phyloP scores from a whole-genome alignment of 2,113 vertebrate species.

The Anarrhichthys ocellatus region DNA sequence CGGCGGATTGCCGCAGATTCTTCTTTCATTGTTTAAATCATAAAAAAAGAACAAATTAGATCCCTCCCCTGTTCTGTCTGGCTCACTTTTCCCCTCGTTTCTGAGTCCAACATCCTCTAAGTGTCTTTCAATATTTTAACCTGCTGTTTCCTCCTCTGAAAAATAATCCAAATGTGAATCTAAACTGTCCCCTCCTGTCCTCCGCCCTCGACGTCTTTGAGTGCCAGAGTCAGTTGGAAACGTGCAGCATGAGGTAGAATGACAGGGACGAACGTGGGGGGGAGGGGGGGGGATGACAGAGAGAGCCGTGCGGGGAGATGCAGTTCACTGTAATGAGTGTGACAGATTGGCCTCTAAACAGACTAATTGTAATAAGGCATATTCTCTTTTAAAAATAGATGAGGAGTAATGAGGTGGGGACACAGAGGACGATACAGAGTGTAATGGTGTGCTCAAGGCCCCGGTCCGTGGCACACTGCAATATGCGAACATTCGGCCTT shows the following conservation, averaged over 20 bases:
- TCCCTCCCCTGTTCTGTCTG: slow-evolving; percentile 13
- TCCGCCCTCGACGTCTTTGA: background rate
- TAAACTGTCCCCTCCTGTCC: slow-evolving; percentile 5
- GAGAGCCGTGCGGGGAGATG: slow-evolving; percentile 15
- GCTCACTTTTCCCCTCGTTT: background rate
- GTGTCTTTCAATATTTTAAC: slow-evolving; percentile 18
- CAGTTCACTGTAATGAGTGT: slow-evolving; percentile 61
- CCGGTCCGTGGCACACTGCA: background rate
- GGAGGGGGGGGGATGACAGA: background rate
- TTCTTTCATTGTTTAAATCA: slow-evolving; percentile 41
- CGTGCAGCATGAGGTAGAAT: slow-evolving; percentile 10
- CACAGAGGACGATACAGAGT: slow-evolving; percentile 61
- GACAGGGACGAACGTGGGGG: background rate
- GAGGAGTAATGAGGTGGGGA: slow-evolving; percentile 73
- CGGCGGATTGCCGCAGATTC: slow-evolving; percentile 25
- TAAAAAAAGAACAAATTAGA: slow-evolving; percentile 37
- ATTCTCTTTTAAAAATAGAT: slow-evolving; percentile 77
- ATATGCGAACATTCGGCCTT: slow-evolving; percentile 30
- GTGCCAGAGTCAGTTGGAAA: slow-evolving; percentile 13
- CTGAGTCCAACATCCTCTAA: slow-evolving; percentile 3
- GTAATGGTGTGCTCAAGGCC: slow-evolving; percentile 60
- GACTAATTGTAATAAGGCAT: slow-evolving; percentile 76
- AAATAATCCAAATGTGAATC: slow-evolving; percentile 18
- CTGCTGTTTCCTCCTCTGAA: slow-evolving; percentile 2
- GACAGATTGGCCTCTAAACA: slow-evolving; percentile 73